A percentile compares a stretch with the other conserved stretches of the same genome.
These are phyloP conservation scores for Chouioia cunea DNA, from an alignment of 2,888 invertebrate species.

Conservation along the genomic window DNA sequence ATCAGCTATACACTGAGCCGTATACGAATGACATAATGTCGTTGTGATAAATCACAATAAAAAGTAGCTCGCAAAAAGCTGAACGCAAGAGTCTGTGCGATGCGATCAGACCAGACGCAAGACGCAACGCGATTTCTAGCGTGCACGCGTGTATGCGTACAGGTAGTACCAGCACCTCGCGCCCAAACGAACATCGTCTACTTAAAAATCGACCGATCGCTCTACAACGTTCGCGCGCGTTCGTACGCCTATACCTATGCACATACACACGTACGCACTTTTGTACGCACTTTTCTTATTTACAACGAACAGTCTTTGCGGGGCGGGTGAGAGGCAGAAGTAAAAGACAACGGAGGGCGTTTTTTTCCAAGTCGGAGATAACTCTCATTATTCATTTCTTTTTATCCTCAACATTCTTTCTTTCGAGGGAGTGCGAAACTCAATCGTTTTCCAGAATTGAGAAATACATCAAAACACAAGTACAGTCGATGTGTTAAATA, in stretches of 20 bases:
- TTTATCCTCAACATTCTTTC: background rate
- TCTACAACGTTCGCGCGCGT: background rate
- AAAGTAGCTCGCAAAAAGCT: conserved; percentile 17
- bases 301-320: conserved; percentile 46
- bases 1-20: conserved; percentile 9
- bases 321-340: conserved; percentile 39
- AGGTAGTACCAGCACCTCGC: too few species aligned
- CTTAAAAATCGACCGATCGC: conserved; percentile 6
- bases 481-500: conserved; percentile 8
- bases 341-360: conserved; percentile 36
- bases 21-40: conserved; percentile 16
- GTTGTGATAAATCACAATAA: conserved; percentile 1
- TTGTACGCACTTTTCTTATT: conserved; percentile 26
- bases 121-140: conserved; percentile 11
- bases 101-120: conserved; percentile 6
- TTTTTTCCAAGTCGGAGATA: conserved; percentile 25
- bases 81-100: conserved; percentile 4
- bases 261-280: conserved; percentile 26
- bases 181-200: conserved; percentile 3
- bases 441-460: conserved; percentile 15
- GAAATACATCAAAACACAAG: conserved; percentile 1
- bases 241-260: conserved; percentile 18
- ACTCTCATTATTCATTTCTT: conserved; percentile 28
- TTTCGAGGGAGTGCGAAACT: conserved; percentile 2
- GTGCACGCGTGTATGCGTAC: conserved; percentile 4